Percentiles rank a stretch among this genome's conserved stretches.
phyloP scores from a whole-genome alignment of 2,113 vertebrate species.

The Calyptommatus sinebrachiatus region DNA sequence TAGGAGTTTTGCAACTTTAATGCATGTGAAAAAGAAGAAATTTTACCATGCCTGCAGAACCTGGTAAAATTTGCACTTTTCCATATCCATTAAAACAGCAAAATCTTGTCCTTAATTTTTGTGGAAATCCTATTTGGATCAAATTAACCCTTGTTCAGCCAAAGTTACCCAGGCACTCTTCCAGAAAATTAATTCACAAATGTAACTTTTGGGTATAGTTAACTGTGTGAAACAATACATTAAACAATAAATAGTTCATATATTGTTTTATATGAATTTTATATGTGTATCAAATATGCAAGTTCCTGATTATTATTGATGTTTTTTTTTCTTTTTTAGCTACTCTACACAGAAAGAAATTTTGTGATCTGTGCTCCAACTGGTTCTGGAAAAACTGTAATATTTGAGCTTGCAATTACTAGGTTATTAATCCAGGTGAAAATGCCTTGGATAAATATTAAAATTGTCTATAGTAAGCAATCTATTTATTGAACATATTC shows the following conservation, averaged over 20 bases:
- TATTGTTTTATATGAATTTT: not conserved
- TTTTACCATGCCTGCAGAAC: no score
- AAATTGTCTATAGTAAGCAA: constrained; percentile 93
- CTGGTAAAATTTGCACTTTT: no score
- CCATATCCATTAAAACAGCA: no score
- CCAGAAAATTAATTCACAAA: no score
- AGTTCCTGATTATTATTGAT: not conserved
- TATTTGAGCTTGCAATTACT: constrained; percentile 94
- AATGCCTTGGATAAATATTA: constrained; percentile 89
- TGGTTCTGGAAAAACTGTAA: constrained; percentile 95
- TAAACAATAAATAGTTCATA: not conserved
- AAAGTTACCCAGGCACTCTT: no score
- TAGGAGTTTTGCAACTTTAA: no score
- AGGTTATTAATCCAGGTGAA: constrained; percentile 88
- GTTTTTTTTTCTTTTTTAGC: constrained; percentile 73
- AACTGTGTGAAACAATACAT: not conserved
- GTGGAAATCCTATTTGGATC: no score
- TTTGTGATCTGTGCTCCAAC: constrained; percentile 95
- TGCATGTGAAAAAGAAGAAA: no score
- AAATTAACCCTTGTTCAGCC: no score
- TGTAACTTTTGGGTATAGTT: no score
- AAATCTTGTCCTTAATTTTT: no score
- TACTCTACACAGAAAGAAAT: constrained; percentile 91
- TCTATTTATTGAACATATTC: constrained; percentile 10
- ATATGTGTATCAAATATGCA: constrained; percentile 3